Percentiles rank a stretch among this genome's conserved stretches.
These are phyloP conservation scores for Brachionichthys hirsutus DNA, from an alignment of 2,113 vertebrate genomes.

Conservation along the genomic window DNA sequence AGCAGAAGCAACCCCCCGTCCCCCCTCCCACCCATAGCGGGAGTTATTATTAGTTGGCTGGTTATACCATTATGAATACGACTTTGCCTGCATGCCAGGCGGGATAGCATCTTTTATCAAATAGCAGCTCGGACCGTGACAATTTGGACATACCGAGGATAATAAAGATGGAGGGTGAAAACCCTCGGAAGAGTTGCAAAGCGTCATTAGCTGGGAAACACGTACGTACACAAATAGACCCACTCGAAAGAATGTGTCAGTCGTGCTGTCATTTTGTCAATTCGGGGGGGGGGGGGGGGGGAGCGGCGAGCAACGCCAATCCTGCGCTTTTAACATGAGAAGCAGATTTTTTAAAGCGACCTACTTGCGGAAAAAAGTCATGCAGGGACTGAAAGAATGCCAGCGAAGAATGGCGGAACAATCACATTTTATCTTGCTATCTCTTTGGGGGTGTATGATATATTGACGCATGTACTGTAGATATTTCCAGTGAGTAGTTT, in stretches of 20 bases:
- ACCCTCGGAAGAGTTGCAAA: neutral
- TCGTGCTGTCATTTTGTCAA: conserved; percentile 27
- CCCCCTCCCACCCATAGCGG: conserved; percentile 7
- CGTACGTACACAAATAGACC: neutral
- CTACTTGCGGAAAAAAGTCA: conserved; percentile 48
- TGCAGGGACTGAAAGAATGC: conserved; percentile 15
- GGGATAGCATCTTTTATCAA: conserved; percentile 24
- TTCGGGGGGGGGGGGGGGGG: conserved; percentile 4
- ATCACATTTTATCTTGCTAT: conserved; percentile 21
- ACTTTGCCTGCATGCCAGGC: conserved; percentile 19
- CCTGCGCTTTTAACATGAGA: conserved; percentile 35
- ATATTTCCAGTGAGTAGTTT: conserved; percentile 18
- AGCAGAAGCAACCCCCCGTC: conserved; percentile 24
- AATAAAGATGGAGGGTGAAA: neutral
- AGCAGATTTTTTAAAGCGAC: conserved; percentile 46
- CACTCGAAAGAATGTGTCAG: neutral
- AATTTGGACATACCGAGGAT: conserved; percentile 1
- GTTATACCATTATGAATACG: conserved; percentile 43
- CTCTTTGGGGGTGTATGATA: conserved; percentile 6
- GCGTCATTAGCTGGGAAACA: neutral
- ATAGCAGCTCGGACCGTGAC: conserved; percentile 15
- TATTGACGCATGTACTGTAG: conserved; percentile 3
- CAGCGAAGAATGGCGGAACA: conserved; percentile 18
- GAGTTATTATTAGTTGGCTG: conserved; percentile 33
- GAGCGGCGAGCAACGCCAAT: conserved; percentile 15